These are phyloP conservation scores for Globia sparganii DNA, from an alignment of 2,888 invertebrate genomes.

Conservation along the genomic window DNA sequence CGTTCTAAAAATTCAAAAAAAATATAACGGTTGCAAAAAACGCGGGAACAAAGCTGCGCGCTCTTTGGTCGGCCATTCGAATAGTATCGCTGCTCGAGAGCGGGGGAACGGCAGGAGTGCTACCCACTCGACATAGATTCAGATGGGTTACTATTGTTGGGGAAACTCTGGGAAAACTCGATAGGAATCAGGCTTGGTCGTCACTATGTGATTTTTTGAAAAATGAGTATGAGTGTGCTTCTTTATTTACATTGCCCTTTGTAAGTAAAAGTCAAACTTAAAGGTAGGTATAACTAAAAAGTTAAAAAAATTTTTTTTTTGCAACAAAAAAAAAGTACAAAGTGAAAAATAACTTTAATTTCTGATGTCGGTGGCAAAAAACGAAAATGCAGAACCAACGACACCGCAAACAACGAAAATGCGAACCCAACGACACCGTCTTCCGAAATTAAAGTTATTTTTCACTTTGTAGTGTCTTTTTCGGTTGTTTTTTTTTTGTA, in stretches of 20 bases:
- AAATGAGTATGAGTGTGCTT: not conserved
- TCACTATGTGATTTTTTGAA: not conserved
- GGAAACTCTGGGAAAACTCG: constrained; percentile 43
- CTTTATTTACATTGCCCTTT: not conserved
- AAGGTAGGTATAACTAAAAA: too few species aligned
- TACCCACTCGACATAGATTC: constrained; percentile 77
- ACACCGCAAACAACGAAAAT: too few species aligned
- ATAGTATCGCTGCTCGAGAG: constrained; percentile 73
- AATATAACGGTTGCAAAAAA: constrained; percentile 62
- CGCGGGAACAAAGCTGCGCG: constrained; percentile 70
- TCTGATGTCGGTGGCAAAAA: too few species aligned
- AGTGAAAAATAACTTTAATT: too few species aligned
- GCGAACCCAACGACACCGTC: too few species aligned
- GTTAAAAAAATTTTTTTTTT: too few species aligned
- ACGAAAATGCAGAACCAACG: too few species aligned
- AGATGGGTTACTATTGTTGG: constrained; percentile 58
- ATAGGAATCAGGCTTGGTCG: not conserved
- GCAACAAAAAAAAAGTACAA: too few species aligned
- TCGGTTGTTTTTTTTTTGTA: too few species aligned
- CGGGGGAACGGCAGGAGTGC: constrained; percentile 69
- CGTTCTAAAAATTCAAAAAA: constrained; percentile 57
- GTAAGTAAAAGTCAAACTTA: not conserved
- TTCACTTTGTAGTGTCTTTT: too few species aligned
- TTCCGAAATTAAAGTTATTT: too few species aligned
- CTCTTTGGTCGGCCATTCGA: constrained; percentile 74